These are phyloP conservation scores for Xiphorhynchus elegans DNA, from an alignment of 2,113 vertebrate species.

Conservation along the genomic window DNA sequence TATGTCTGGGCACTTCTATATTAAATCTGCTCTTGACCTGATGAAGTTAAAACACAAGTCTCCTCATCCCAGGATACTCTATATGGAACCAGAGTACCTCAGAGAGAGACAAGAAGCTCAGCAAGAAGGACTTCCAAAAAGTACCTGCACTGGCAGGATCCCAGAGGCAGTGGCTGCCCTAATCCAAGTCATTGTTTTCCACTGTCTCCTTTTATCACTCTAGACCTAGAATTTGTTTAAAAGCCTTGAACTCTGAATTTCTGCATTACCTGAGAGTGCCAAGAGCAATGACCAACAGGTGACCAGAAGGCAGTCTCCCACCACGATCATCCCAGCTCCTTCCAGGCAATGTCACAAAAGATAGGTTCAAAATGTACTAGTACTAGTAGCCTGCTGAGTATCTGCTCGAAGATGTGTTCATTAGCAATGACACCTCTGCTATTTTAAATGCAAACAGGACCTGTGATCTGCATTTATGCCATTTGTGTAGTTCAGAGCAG, in stretches of 20 bases:
- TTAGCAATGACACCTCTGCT: background rate
- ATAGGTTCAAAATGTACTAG: background rate
- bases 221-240: background rate
- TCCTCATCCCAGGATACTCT: background rate
- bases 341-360: background rate
- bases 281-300: background rate
- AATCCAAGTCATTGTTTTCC: background rate
- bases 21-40: background rate
- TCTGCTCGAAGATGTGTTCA: background rate
- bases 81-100: background rate
- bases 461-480: background rate
- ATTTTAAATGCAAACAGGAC: background rate
- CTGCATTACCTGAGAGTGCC: background rate
- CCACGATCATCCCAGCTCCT: background rate
- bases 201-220: background rate
- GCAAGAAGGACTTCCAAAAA: background rate
- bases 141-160: background rate
- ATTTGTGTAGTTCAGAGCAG: background rate
- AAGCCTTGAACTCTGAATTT: background rate
- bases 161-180: background rate
- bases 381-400: background rate
- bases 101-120: background rate
- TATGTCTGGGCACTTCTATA: fast-evolving
- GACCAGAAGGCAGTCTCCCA: background rate
- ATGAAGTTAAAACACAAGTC: background rate